Evolutionary conservation across 2,113 vertebrate species (phyloP), one percentile per base, ranked within the genome.

Genomic region (Poicephalus meyeri): DNA sequence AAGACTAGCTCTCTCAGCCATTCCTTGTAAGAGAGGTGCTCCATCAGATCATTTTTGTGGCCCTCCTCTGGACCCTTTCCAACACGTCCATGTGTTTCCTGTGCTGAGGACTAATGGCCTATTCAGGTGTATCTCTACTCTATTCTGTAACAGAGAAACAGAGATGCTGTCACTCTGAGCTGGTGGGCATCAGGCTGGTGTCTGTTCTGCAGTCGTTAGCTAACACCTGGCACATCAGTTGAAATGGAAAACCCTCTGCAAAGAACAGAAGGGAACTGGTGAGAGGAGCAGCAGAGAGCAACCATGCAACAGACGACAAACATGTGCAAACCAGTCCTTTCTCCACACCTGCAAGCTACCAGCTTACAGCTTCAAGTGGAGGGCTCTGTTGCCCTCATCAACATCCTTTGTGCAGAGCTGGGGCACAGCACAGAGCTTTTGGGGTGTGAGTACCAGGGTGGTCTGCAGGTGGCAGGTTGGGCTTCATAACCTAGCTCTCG

Each of bases 111-210:
- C 56, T 58, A 58, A 24, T 35, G 56, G 35, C 23, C 66, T 50
- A 17, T 24, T 47, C 3, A 18, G 77, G 29, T 50, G 4, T 55
- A 0, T 35, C 23, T 28, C 8, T 49, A 13, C 24, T 21, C 0
- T 14, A 7, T 7, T 61, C 44, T 25, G 58, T 16, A 46, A 14
- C 44, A 61, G 79, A 44, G 35, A 31, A 60, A 17, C 6, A 5
- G 5, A 16, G 26, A 1, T 20, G 41, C 41, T 58, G 71, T 11
- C 35, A 4, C 0, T 0, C n/a, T 1, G 29, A 28, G 66, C 16
- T 11, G 70, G 44, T 0, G 2, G 16, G 35, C 20, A 42, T 6
- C 14, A 4, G 52, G 72, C 66, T 44, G 74, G 29, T 13, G 23
- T 28, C 52, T 63, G 60, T 39, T 89, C 44, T 39, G 84, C 0